A percentile compares a stretch with the other conserved stretches of the same genome.
phyloP scores from a whole-genome alignment of 2,797 vertebrate species.

The Cheracebus regulus region DNA sequence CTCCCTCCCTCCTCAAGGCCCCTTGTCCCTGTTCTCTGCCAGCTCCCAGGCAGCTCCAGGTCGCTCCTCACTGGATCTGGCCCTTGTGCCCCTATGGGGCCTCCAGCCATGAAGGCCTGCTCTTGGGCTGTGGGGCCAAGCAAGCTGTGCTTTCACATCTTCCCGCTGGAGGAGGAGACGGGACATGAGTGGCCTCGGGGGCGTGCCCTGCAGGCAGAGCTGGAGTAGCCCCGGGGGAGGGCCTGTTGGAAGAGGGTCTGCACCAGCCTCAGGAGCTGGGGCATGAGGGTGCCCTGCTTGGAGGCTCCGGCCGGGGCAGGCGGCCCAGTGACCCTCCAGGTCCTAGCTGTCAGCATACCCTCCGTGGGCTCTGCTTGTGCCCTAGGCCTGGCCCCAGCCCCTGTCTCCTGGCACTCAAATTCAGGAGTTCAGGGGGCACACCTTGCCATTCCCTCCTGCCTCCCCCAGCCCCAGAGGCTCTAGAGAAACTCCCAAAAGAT shows the following conservation, averaged over 20 bases:
- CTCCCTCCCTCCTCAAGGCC: neutral
- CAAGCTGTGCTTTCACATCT: neutral
- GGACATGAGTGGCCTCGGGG: neutral
- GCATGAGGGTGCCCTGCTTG: neutral
- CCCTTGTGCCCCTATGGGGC: fast-evolving
- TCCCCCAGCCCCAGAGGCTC: neutral
- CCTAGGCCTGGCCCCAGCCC: neutral
- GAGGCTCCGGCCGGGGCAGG: neutral
- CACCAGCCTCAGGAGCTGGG: neutral
- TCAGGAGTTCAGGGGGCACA: too few relatives aligned
- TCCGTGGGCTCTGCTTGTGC: neutral
- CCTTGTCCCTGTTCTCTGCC: fast-evolving
- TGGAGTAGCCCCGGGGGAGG: too few relatives aligned
- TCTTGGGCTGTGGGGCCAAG: neutral
- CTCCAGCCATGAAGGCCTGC: neutral
- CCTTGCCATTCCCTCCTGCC: neutral
- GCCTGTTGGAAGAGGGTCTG: neutral
- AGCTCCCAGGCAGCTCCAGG: neutral
- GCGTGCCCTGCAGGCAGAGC: neutral
- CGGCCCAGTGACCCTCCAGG: neutral
- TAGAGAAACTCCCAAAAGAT: neutral
- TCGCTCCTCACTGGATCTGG: fast-evolving
- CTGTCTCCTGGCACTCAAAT: too few relatives aligned
- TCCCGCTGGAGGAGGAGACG: too few relatives aligned
- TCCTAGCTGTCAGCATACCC: neutral